These are phyloP conservation scores for Acronicta alni DNA, from an alignment of 2,888 invertebrate species.

Conservation along the genomic window DNA sequence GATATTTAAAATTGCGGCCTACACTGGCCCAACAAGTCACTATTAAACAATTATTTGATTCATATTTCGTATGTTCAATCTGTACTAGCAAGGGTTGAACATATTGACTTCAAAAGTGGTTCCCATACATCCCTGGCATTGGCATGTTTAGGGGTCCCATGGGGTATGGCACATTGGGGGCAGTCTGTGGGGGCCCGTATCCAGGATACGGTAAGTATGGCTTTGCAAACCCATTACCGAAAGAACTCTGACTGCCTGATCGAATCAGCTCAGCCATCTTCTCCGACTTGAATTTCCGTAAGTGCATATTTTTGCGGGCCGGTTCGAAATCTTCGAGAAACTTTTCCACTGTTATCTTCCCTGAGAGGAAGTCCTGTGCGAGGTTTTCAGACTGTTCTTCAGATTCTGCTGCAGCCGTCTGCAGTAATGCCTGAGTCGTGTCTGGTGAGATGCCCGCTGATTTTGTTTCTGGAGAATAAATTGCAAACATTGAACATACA, in stretches of 20 bases:
- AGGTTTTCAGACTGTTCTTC: constrained; percentile 97
- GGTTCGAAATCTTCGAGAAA: constrained; percentile 96
- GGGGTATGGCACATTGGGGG: constrained; percentile 92
- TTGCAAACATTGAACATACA: no score
- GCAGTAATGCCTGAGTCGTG: constrained; percentile 95
- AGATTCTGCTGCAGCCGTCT: constrained; percentile 96
- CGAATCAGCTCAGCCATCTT: constrained; percentile 95
- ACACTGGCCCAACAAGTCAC: constrained; percentile 33
- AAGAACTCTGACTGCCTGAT: constrained; percentile 74
- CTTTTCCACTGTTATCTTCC: constrained; percentile 92
- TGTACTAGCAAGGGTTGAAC: constrained; percentile 41
- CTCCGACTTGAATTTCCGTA: constrained; percentile 97
- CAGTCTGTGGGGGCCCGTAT: constrained; percentile 82
- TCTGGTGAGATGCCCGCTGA: constrained; percentile 94
- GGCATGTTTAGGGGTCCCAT: constrained; percentile 94
- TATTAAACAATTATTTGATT: constrained; percentile 50
- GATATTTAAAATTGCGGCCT: constrained; percentile 39
- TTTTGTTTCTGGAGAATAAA: constrained; percentile 90
- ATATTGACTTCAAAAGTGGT: constrained; percentile 74
- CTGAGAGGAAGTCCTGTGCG: constrained; percentile 94
- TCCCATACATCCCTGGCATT: constrained; percentile 90
- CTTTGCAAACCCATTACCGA: constrained; percentile 78
- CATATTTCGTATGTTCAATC: constrained; percentile 41
- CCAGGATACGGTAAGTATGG: constrained; percentile 84
- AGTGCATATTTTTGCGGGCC: constrained; percentile 89